Evolutionary conservation across 2,888 invertebrate genomes (phyloP), one percentile per base, ranked within the genome.

Genomic region (Sinhomidia bicolor): DNA sequence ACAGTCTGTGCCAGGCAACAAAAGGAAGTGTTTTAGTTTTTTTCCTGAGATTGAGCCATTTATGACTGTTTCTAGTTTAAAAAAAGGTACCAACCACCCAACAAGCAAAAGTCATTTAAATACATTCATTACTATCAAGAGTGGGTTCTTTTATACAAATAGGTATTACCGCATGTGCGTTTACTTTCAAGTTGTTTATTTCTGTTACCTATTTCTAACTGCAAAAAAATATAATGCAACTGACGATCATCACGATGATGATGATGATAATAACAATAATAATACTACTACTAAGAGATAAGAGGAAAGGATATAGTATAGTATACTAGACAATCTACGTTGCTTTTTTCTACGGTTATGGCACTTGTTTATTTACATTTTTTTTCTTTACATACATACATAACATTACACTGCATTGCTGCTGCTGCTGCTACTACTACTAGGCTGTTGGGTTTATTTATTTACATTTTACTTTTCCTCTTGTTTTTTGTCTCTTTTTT

Each of bases 11-110:
- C 65, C 65, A 65, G 65, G 65, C 65, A 41, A 71, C 44, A 71
- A 44, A 23, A 71, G 71, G 71, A 71, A 71, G 44, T 71, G 71
- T 23, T 71, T 71, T 44, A 71, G 44, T 62, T 62, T 62, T 51
- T 60, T 60, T 20, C 36, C 68, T 44, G 44, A 71, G 23, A 71
- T 71, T 71, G 71, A 10, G 44, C 41, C 41, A 44, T 71, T 71
- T 44, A 71, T 65, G 32, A 17, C 17, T n/a, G 36, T 65, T 36
- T 36, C 6, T 44, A 44, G 51, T n/a, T 62, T 71, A 12, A 20
- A 71, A 68, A 71, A 44, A 71, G 44, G 71, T 71, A 41, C 41
- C 26, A 44, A 68, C 17, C 14, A 29, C 26, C 26, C 47, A 47
- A 14, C 47, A 47, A 47, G 5, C 17, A 3, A 2, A 65, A 65